These are phyloP conservation scores for Huso huso DNA, from an alignment of 2,797 vertebrate genomes.

Conservation along the genomic window DNA sequence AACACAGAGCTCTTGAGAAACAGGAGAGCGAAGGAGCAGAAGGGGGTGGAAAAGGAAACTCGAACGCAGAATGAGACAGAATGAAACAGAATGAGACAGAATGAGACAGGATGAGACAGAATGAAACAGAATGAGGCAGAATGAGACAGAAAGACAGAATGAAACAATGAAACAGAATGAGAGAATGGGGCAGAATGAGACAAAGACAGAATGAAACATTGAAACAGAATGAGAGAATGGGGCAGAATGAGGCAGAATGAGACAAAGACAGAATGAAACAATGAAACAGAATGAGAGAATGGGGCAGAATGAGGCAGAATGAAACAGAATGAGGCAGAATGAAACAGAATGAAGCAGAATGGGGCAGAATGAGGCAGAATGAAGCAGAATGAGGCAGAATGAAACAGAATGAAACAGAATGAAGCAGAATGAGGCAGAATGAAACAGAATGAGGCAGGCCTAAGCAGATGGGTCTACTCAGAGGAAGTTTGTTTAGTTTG, in stretches of 20 bases:
- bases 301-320: no score
- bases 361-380: no score
- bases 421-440: slow-evolving; percentile 35
- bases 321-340: no score
- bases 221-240: background rate
- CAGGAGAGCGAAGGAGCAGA: slow-evolving; percentile 52
- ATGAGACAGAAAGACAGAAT: no score
- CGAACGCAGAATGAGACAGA: no score
- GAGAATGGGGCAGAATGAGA: background rate
- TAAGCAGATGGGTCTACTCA: slow-evolving; percentile 33
- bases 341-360: no score
- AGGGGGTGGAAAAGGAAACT: slow-evolving; percentile 21
- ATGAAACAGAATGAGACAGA: no score
- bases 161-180: no score
- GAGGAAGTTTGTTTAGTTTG: slow-evolving; percentile 23
- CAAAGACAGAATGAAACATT: background rate
- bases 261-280: background rate
- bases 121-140: no score
- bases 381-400: no score
- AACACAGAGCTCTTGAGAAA: slow-evolving; percentile 37
- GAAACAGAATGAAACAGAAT: slow-evolving; percentile 20
- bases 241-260: background rate
- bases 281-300: background rate
- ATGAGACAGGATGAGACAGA: no score
- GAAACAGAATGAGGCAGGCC: slow-evolving; percentile 47